These are phyloP conservation scores for Erythrolamprus reginae DNA, from an alignment of 2,113 vertebrate species.

Conservation along the genomic window DNA sequence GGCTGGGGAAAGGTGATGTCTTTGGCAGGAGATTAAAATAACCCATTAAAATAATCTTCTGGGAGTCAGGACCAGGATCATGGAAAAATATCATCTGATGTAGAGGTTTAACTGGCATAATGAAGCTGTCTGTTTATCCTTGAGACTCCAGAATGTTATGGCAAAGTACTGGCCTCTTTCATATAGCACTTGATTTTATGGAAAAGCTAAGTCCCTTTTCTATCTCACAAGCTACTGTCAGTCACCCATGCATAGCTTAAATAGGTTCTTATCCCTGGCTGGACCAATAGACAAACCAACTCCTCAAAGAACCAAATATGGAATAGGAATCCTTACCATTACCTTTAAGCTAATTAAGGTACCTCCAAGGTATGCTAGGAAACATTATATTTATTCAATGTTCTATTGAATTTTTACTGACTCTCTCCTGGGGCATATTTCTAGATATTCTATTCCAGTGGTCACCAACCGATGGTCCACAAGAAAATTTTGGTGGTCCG, in stretches of 20 bases:
- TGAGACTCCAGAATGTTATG: background rate
- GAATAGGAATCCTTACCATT: background rate
- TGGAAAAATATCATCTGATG: slow-evolving; percentile 38
- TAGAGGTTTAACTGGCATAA: background rate
- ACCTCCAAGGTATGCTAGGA: background rate
- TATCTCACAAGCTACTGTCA: background rate
- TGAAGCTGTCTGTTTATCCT: background rate
- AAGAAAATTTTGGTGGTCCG: too few relatives aligned
- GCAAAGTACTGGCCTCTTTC: background rate
- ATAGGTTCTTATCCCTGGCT: background rate
- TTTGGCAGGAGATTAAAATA: background rate
- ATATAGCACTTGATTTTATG: background rate
- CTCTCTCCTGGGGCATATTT: background rate
- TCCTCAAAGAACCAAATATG: background rate
- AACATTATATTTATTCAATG: background rate
- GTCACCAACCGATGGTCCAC: too few relatives aligned
- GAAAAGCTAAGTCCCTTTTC: background rate
- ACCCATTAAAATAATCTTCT: slow-evolving; percentile 8
- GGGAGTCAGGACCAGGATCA: background rate
- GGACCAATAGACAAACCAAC: background rate
- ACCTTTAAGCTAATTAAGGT: background rate
- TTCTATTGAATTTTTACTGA: background rate
- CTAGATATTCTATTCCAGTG: too few relatives aligned
- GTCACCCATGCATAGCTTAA: background rate
- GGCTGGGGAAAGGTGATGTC: slow-evolving; percentile 19